A percentile compares a stretch with the other conserved stretches of the same genome.
phyloP scores from a whole-genome alignment of 92 coral and sea anemone genomes.

The Palythoa heliodiscus region DNA sequence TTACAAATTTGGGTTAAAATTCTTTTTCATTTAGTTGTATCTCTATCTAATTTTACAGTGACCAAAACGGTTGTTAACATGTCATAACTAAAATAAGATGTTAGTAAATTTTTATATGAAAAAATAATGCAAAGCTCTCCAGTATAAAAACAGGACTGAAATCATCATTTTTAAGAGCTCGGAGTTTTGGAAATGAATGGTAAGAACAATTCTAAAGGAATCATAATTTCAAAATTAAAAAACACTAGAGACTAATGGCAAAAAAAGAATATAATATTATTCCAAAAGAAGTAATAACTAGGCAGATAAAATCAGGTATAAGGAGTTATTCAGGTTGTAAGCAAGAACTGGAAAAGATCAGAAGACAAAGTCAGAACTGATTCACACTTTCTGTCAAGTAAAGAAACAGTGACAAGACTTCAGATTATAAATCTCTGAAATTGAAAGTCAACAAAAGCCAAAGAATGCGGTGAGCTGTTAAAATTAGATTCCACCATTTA shows the following conservation, averaged over 20 bases:
- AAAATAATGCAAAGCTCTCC: too few species aligned
- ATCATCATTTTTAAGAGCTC: too few species aligned
- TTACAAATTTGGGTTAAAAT: background rate
- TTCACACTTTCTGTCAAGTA: too few species aligned
- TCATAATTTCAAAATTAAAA: background rate
- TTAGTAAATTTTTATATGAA: too few species aligned
- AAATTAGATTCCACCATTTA: background rate
- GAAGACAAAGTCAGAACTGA: background rate
- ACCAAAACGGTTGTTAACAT: background rate
- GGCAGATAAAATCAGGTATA: background rate
- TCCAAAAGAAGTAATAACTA: background rate
- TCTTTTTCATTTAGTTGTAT: background rate
- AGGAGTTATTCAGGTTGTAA: background rate
- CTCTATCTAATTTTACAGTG: background rate
- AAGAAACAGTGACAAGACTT: background rate
- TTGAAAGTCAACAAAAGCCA: background rate
- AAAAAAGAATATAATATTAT: background rate
- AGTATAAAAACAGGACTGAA: too few species aligned
- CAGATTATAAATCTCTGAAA: background rate
- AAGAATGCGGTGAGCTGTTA: slow-evolving; percentile 41
- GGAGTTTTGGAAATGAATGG: background rate
- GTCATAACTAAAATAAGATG: background rate
- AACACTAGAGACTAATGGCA: background rate
- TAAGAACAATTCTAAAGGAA: background rate
- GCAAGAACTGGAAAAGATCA: background rate